Conservation (phyloP, 2,113 vertebrate genomes). For the Lucifuga dentata region DNA sequence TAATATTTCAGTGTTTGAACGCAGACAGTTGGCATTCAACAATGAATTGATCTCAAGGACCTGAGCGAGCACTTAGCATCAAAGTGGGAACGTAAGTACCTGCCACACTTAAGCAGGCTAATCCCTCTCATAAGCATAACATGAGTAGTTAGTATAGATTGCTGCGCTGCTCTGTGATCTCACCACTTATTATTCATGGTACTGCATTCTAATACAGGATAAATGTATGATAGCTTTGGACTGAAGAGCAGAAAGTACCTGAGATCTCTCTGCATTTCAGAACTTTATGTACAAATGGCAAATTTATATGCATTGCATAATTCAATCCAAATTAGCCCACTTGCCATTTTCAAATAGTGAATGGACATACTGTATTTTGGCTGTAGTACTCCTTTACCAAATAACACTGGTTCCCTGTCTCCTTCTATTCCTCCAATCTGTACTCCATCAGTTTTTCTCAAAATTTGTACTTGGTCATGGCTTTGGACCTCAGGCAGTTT, state of each 20-base stretch:
- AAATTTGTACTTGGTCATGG: constrained; percentile 68
- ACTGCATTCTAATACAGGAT: constrained; percentile 36
- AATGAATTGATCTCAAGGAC: constrained; percentile 69
- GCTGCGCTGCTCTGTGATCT: neutral
- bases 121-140: constrained; percentile 36
- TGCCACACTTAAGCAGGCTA: constrained; percentile 45
- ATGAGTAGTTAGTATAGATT: constrained; percentile 24
- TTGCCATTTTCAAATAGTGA: constrained; percentile 69
- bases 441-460: constrained; percentile 60
- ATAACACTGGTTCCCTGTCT: constrained; percentile 76
- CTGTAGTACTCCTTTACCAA: constrained; percentile 53
- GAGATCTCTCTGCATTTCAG: constrained; percentile 47
- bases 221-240: constrained; percentile 38
- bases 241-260: constrained; percentile 35
- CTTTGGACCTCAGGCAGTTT: constrained; percentile 59
- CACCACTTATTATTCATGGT: constrained; percentile 42
- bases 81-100: constrained; percentile 49
- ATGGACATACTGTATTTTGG: constrained; percentile 76
- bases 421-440: constrained; percentile 37
- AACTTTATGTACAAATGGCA: constrained; percentile 64
- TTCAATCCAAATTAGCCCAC: constrained; percentile 80
- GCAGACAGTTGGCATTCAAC: constrained; percentile 55
- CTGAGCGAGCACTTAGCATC: constrained; percentile 66
- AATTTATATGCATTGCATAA: constrained; percentile 73
- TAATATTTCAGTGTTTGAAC: constrained; percentile 59